Evolutionary conservation across 2,888 invertebrate genomes (phyloP), one percentile per base, ranked within the genome.

Genomic region (Timema cristinae): DNA sequence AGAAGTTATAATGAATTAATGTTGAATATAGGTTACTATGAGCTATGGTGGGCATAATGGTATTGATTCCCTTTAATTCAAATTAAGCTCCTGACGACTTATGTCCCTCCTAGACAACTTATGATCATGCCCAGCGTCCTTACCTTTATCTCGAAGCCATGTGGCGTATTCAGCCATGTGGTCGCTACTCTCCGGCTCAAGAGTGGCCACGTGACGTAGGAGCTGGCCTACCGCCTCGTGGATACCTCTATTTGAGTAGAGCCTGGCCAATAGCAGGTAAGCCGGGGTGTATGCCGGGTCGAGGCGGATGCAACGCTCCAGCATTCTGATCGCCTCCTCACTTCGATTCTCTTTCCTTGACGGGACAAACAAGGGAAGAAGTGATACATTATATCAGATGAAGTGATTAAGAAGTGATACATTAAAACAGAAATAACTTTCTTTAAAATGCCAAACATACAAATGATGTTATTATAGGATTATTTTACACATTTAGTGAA

Each of bases 221-320:
- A 90, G 82, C 66, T 82, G 81, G 11, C 87, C 86, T 2, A 75
- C 76, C 66, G 85, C 85, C 9, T 51, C 61, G 6, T 75, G 75
- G 5, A 83, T 81, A 68, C 88, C 87, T 61, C 67, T 50, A 32
- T 84, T 85, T 15, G 85, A 83, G 63, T 86, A 81, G 69, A 91
- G 80, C 73, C 87, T 85, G 5, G 90, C 85, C 72, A 91, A 82
- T 76, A 91, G 89, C 74, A 91, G 79, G 80, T 91, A 89, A 0
- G 91, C 91, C 59, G 88, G 88, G 0, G 88, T 88, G 79, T 91
- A 91, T 70, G 87, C 84, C 0, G 89, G 89, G 79, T 91, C 90
- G 71, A 91, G 81, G 0, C 83, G 80, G 63, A 91, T 87, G 79
- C 91, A 91, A 66, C 87, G 86, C 78, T 88, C 88, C 69, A 91